Conservation (phyloP, 92 coral and sea anemone genomes). For the Montipora capitata region DNA sequence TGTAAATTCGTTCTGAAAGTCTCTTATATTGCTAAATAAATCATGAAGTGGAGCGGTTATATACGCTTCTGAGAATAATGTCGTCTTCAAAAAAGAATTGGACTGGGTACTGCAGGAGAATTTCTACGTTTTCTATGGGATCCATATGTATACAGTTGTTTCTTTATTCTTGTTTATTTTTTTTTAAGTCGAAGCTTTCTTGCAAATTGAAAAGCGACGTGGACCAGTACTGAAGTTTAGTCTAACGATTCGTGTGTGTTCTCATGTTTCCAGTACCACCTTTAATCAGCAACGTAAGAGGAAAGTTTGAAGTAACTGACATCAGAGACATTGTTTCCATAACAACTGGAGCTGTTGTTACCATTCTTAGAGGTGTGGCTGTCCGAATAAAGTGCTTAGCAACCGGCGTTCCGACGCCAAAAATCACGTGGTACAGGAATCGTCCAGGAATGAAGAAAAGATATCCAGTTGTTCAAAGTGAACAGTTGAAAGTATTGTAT, state of each 20-base stretch:
- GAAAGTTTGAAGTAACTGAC: constrained; percentile 86
- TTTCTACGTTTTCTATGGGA: too few species aligned
- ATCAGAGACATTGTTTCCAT: constrained; percentile 89
- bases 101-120: too few species aligned
- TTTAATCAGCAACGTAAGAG: constrained; percentile 77
- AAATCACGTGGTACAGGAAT: constrained; percentile 81
- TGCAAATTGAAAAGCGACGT: too few species aligned
- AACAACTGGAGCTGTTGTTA: constrained; percentile 90
- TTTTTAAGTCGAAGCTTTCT: too few species aligned
- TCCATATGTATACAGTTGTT: too few species aligned
- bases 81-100: too few species aligned
- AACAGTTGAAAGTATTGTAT: constrained; percentile 45
- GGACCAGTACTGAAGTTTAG: too few species aligned
- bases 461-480: constrained; percentile 19
- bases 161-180: too few species aligned
- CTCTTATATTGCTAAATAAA: too few species aligned
- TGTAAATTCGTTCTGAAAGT: too few species aligned
- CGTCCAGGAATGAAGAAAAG: constrained; percentile 42
- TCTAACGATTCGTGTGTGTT: neutral
- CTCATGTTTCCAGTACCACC: constrained; percentile 78
- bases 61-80: too few species aligned
- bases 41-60: too few species aligned
- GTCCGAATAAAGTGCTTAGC: constrained; percentile 82
- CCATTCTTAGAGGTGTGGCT: constrained; percentile 85
- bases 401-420: constrained; percentile 82